These are phyloP conservation scores for Megalops atlanticus DNA, from an alignment of 2,113 vertebrate genomes.

Conservation along the genomic window DNA sequence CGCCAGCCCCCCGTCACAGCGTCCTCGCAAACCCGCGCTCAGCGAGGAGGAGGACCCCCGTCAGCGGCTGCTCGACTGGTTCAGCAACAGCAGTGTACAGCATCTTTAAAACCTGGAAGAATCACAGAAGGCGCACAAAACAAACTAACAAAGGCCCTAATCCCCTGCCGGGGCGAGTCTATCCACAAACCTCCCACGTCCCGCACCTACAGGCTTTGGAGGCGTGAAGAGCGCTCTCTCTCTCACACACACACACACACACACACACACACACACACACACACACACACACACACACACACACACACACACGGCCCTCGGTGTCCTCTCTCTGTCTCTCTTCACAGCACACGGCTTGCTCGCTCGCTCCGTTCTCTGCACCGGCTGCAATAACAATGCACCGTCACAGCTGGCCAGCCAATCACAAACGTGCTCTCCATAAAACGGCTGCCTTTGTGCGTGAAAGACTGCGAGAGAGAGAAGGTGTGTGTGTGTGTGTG, in stretches of 20 bases:
- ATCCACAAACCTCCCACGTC: constrained; percentile 25
- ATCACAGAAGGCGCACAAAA: constrained; percentile 22
- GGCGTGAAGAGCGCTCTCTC: neutral
- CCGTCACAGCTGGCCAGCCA: constrained; percentile 36
- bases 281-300: neutral
- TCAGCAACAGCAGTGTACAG: constrained; percentile 7
- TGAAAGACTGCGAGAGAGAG: too few species aligned
- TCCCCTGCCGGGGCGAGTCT: constrained; percentile 17
- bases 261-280: neutral
- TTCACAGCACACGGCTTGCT: neutral
- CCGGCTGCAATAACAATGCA: constrained; percentile 20
- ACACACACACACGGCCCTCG: neutral
- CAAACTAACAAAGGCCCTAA: constrained; percentile 22
- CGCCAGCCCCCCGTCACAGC: too few species aligned
- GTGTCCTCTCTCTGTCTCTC: neutral
- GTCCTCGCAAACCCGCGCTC: neutral
- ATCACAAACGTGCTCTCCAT: constrained; percentile 14
- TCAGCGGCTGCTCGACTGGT: constrained; percentile 40
- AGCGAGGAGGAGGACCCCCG: neutral
- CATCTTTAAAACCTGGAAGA: constrained; percentile 8
- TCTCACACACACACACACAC: neutral
- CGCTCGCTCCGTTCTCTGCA: neutral
- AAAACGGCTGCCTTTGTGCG: constrained; percentile 25
- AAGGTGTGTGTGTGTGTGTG: neutral
- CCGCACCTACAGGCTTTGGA: neutral